Evolutionary conservation across 2,113 vertebrate genomes (phyloP).

Genomic region (Spea bombifrons): DNA sequence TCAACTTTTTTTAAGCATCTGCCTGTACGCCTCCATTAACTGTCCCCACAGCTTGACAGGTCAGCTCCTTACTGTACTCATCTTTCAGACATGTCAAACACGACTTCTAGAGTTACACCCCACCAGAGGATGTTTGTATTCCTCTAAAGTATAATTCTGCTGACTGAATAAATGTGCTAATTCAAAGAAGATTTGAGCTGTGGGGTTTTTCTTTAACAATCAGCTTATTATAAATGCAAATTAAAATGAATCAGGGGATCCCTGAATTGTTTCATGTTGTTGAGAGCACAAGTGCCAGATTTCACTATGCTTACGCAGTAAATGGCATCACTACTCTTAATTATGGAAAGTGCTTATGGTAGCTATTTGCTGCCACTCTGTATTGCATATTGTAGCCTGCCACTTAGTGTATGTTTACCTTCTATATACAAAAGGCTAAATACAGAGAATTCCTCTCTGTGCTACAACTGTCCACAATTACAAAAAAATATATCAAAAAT

Average conservation of each 20-base stretch:
- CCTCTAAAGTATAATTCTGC: conserved; percentile 42
- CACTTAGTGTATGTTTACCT: background rate
- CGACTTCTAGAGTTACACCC: conserved; percentile 27
- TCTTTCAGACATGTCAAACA: conserved; percentile 35
- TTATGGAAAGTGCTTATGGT: conserved; percentile 22
- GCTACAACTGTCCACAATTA: conserved; percentile 9
- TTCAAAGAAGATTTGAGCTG: conserved; percentile 40
- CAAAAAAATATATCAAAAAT: conserved; percentile 34
- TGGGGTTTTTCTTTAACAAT: conserved; percentile 46
- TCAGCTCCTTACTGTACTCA: conserved; percentile 46
- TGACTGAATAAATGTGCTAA: conserved; percentile 40
- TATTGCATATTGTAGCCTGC: conserved; percentile 8
- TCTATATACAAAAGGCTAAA: background rate
- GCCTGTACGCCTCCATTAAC: too few relatives aligned
- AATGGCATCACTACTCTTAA: conserved; percentile 12
- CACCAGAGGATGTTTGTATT: conserved; percentile 40
- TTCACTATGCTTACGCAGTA: conserved; percentile 14
- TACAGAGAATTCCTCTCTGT: background rate
- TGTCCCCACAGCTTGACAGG: conserved; percentile 14
- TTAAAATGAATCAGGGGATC: conserved; percentile 29
- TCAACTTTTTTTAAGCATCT: too few relatives aligned
- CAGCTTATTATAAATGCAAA: conserved; percentile 44
- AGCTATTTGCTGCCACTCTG: background rate
- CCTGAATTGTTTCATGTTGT: conserved; percentile 33
- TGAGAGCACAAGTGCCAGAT: conserved; percentile 17